Evolutionary conservation across 2,113 vertebrate genomes (phyloP), one percentile per base, ranked within the genome.

Genomic region (Gymnogyps californianus): DNA sequence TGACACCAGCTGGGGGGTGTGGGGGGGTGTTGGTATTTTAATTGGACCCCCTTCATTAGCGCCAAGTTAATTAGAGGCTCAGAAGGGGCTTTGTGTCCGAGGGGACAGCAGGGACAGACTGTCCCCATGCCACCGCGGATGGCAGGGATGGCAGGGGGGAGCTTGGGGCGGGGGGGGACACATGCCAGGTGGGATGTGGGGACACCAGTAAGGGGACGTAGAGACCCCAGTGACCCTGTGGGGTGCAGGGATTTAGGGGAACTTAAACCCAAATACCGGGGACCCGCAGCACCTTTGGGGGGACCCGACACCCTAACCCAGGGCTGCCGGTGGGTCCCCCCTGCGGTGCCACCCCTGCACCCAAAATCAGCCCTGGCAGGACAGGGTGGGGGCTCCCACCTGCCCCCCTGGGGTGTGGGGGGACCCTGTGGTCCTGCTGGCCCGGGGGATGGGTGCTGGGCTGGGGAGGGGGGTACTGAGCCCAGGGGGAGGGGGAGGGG

Each of bases 1-100:
- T 34, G 65, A 31, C 77, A 11, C 17, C 2, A 29, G 25, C n/a
- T n/a, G n/a, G n/a, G n/a, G n/a, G n/a, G n/a, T n/a, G 51, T 5
- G 40, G 46, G 13, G 29, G 49, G 31, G 18, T 6, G 22, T 11
- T 71, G 88, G 88, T 59, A 89, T 92, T 92, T 96, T 96, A 96
- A 96, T 96, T 92, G 64, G 74, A 36, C 62, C 74, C 87, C 74
- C 85, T 59, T 94, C 83, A 32, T 93, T 91, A 96, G 79, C 12
- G 75, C 90, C 70, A 38, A 44, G 90, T 85, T 96, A 83, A 88
- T 96, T 95, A 95, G 79, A 64, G 83, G 69, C 90, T 91, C 90
- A 40, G 75, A 78, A 74, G 40, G 64, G 62, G 83, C 93, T 96
- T 93, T 91, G 87, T 94, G 83, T 64, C 52, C 8, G 10, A 19